These are phyloP conservation scores for Sicus ferrugineus DNA, from an alignment of 2,888 invertebrate genomes.

Conservation along the genomic window DNA sequence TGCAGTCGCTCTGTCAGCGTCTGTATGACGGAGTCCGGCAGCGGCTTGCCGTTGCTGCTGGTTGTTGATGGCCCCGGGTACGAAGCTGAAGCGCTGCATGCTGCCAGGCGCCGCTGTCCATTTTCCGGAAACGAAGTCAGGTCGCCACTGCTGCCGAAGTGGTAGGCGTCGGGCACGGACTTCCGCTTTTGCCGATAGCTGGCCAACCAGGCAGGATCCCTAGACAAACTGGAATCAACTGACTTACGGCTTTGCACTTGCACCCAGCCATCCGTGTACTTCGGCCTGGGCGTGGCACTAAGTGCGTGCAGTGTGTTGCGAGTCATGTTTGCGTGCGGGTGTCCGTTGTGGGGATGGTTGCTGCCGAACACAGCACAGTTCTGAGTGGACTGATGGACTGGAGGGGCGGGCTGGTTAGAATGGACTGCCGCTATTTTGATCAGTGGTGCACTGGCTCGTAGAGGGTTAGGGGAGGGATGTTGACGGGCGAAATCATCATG, in stretches of 20 bases:
- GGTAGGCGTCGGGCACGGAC: conserved; percentile 66
- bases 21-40: conserved; percentile 76
- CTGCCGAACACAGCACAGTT: conserved; percentile 39
- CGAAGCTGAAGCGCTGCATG: conserved; percentile 6
- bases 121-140: conserved; percentile 96
- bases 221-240: conserved; percentile 52
- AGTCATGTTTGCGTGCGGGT: conserved; percentile 67
- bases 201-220: conserved; percentile 62
- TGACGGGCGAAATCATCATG: conserved; percentile 34
- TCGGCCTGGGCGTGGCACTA: conserved; percentile 80
- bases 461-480: neutral
- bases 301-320: conserved; percentile 74
- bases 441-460: conserved; percentile 49
- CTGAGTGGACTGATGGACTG: conserved; percentile 54
- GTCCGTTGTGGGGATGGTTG: conserved; percentile 16
- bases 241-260: conserved; percentile 60
- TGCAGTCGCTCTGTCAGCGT: conserved; percentile 76
- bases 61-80: neutral
- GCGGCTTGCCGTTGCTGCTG: conserved; percentile 68
- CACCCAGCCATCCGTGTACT: conserved; percentile 70
- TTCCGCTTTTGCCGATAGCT: conserved; percentile 77
- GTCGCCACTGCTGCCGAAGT: conserved; percentile 63
- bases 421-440: conserved; percentile 55
- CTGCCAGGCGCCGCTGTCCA: conserved; percentile 75
- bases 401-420: conserved; percentile 36